These are phyloP conservation scores for Periplaneta americana DNA, from an alignment of 1,140 invertebrate genomes.

Conservation along the genomic window DNA sequence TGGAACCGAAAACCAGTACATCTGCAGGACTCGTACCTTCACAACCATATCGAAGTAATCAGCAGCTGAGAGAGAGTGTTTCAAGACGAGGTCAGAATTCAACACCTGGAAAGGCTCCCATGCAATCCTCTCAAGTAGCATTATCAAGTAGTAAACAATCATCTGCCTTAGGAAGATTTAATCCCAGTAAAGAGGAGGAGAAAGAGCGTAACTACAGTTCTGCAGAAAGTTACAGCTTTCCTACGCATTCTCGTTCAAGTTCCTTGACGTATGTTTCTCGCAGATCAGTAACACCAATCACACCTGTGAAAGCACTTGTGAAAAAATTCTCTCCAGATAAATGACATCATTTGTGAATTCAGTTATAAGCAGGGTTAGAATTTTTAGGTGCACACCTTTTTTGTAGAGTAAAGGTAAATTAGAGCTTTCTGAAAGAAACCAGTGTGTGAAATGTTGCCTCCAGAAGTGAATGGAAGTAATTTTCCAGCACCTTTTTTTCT, in stretches of 20 bases:
- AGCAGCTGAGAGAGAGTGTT: background rate
- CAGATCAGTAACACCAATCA: background rate
- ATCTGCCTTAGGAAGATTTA: background rate
- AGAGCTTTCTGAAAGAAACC: no score
- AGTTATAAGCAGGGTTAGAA: no score
- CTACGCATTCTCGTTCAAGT: background rate
- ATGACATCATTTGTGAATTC: background rate
- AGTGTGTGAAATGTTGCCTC: no score
- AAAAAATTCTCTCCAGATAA: conserved; percentile 2
- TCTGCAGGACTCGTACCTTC: background rate
- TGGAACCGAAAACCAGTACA: background rate
- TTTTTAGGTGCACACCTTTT: no score
- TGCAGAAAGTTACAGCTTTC: background rate
- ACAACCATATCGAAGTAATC: background rate
- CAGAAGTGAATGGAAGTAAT: no score
- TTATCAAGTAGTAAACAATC: background rate
- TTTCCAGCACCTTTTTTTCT: no score
- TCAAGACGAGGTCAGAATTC: background rate
- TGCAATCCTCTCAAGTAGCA: background rate
- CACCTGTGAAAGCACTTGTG: conserved; percentile 4
- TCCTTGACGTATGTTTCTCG: background rate
- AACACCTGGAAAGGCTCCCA: background rate
- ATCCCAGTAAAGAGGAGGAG: background rate
- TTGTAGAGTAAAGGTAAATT: no score
- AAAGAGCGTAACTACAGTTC: background rate